A percentile compares a stretch with the other conserved stretches of the same genome.
These are phyloP conservation scores for Acestrorhynchus altus DNA, from an alignment of 2,797 vertebrate genomes.

Conservation along the genomic window DNA sequence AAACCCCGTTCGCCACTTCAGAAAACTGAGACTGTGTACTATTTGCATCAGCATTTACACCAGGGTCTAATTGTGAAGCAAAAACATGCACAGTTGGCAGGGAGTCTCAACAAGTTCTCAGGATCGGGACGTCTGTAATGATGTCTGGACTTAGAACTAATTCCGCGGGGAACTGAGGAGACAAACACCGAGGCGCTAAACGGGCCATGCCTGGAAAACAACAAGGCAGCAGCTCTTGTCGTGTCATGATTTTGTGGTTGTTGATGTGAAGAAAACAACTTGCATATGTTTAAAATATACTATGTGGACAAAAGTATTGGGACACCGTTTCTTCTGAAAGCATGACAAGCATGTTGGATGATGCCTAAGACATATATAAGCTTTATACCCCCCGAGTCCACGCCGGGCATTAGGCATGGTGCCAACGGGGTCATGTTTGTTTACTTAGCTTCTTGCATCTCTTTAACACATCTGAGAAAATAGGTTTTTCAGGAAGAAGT, in stretches of 20 bases:
- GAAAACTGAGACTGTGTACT: conserved; percentile 5
- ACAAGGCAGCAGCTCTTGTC: not conserved
- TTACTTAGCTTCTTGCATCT: too few species aligned
- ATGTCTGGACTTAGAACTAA: not conserved
- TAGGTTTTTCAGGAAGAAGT: too few species aligned
- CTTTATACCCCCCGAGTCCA: too few species aligned
- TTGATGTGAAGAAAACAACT: conserved; percentile 12
- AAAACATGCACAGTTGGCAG: conserved; percentile 20
- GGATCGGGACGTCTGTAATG: not conserved
- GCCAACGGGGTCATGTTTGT: too few species aligned
- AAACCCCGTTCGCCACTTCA: conserved; percentile 18
- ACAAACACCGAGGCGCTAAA: not conserved
- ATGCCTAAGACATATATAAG: too few species aligned
- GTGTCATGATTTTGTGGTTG: not conserved
- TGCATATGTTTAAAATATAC: not conserved
- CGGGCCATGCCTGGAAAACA: not conserved
- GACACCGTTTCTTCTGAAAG: too few species aligned
- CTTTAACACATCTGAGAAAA: too few species aligned
- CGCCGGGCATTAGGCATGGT: too few species aligned
- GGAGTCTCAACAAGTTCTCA: conserved; percentile 11
- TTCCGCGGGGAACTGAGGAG: not conserved
- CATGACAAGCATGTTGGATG: too few species aligned
- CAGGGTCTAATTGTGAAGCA: conserved; percentile 14
- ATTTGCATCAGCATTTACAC: conserved; percentile 43
- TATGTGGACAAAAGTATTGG: too few species aligned